Evolutionary conservation across 2,888 invertebrate genomes (phyloP), one percentile per base, ranked within the genome.

Genomic region (Oxytorus armatus): DNA sequence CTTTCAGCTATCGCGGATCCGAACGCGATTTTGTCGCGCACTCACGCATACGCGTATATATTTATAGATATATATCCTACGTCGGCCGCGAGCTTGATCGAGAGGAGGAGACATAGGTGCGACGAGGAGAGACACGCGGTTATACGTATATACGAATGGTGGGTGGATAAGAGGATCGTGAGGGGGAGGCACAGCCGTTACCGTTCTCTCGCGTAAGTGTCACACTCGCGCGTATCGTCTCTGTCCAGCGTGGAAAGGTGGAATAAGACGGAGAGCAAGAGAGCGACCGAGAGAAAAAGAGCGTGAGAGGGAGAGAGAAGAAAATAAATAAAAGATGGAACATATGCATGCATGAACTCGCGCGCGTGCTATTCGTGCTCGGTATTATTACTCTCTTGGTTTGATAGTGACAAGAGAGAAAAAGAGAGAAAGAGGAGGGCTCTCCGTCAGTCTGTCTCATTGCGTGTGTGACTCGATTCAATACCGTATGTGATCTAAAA

Each of bases 161-260:
- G 33, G 55, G 70, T 49, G 47, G 59, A 10, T 51, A 42, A 57
- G 63, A 53, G 63, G 23, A 59, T 53, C 21, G 47, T 42, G 42
- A 25, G 51, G 61, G 42, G 53, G 65, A 63, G 65, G 66, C 59
- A 59, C 59, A 66, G 55, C 70, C 80, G 80, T 80, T 80, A 77
- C 80, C 77, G 77, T 80, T 80, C 77, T 77, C 73, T 68, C 73
- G 69, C 61, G 77, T 68, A 80, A 80, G 80, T 80, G 80, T 80
- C 77, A 80, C 80, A 63, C 74, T 70, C 75, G 79, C 79, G 78
- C 68, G 70, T 63, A 79, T 76, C 77, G 77, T 72, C n/a, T n/a
- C n/a, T n/a, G 36, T 69, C 53, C 72, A 70, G 57, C 44, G 53
- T 72, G 73, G 68, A 73, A n/a, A 73, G 68, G 29, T 55, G 65